A percentile compares a stretch with the other conserved stretches of the same genome.
Conservation (phyloP, 2,888 invertebrate genomes). For the Acleris laterana region DNA sequence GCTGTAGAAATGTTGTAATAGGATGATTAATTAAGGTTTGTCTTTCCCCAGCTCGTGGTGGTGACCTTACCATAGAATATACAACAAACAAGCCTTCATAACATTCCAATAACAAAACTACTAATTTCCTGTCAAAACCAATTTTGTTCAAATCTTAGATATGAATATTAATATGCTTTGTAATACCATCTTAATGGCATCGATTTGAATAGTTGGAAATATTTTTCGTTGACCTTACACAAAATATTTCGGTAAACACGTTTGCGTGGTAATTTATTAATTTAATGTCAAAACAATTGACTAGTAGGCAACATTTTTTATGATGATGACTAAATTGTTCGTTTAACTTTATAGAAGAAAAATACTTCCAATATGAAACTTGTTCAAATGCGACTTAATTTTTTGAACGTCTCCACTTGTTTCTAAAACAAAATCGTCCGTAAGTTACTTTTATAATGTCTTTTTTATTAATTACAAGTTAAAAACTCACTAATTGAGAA, state of each 20-base stretch:
- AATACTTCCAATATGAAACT: background rate
- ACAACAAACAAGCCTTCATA: background rate
- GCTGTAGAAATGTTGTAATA: too few species aligned
- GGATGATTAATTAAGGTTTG: background rate
- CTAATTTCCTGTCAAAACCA: slow-evolving; percentile 11
- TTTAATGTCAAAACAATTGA: slow-evolving; percentile 24
- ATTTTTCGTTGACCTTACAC: slow-evolving; percentile 23
- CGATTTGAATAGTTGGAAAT: background rate
- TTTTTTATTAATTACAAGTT: too few species aligned
- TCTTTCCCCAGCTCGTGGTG: background rate
- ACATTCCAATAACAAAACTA: slow-evolving; percentile 1
- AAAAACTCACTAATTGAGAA: too few species aligned
- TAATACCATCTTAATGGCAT: slow-evolving; percentile 14
- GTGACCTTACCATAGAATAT: background rate
- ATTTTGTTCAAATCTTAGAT: background rate
- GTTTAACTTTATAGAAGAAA: background rate
- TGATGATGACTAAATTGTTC: background rate
- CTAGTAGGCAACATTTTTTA: background rate
- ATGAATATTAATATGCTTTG: slow-evolving; percentile 7
- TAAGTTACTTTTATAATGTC: too few species aligned
- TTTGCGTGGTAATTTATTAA: slow-evolving; percentile 14
- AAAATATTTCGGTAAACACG: slow-evolving; percentile 12
- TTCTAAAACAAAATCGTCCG: too few species aligned
- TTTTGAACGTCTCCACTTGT: too few species aligned
- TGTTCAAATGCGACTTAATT: too few species aligned